These are phyloP conservation scores for Stratiomys singularior DNA, from an alignment of 2,888 invertebrate species.

Conservation along the genomic window DNA sequence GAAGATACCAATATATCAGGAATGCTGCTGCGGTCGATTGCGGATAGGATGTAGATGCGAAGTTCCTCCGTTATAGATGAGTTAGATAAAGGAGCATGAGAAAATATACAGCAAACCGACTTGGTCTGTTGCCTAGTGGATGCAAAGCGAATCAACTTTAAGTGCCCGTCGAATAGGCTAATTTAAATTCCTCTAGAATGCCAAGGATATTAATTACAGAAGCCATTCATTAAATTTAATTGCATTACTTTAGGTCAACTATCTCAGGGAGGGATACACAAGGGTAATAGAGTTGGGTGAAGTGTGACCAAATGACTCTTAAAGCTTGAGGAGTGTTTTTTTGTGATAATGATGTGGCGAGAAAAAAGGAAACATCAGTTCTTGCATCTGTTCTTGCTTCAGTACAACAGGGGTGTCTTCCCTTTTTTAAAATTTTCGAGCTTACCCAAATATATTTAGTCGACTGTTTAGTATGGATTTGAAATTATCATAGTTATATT, in stretches of 20 bases:
- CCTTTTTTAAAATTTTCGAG: too few species aligned
- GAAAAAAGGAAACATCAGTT: too few species aligned
- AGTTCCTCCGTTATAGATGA: too few species aligned
- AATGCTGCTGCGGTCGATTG: constrained; percentile 1
- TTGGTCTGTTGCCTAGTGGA: neutral
- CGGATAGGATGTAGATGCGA: neutral
- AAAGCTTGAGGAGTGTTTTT: neutral
- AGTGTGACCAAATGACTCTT: neutral
- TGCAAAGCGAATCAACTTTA: constrained; percentile 22
- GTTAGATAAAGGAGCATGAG: neutral
- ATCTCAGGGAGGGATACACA: constrained; percentile 44
- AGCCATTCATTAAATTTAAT: constrained; percentile 60
- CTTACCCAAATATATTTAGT: too few species aligned
- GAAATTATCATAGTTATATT: too few species aligned
- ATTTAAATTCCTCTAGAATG: constrained; percentile 56
- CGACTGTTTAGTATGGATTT: too few species aligned
- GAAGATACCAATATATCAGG: constrained; percentile 1
- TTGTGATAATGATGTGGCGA: neutral
- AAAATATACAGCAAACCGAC: neutral
- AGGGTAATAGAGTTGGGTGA: neutral
- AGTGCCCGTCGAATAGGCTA: constrained; percentile 50
- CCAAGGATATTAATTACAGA: constrained; percentile 58
- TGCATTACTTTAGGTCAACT: constrained; percentile 57
- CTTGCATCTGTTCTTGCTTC: too few species aligned
- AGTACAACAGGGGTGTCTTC: too few species aligned